Evolutionary conservation across 2,113 vertebrate species (phyloP).

Genomic region (Montifringilla adamsi): DNA sequence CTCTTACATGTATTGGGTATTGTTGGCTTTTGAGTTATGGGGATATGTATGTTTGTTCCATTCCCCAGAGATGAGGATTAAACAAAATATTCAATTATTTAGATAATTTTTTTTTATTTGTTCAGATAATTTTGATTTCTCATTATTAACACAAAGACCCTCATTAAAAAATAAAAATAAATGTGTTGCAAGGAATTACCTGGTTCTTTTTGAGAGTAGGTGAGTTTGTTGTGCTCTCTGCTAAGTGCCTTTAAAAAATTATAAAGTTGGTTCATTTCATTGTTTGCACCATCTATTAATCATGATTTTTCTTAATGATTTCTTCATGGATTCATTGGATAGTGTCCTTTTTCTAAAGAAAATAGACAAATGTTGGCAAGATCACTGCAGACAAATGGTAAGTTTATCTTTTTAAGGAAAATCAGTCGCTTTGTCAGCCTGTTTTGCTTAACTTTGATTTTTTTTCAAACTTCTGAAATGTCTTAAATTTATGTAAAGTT

Average conservation of each 20-base stretch:
- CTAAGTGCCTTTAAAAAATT: not conserved
- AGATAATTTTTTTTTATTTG: fast-evolving
- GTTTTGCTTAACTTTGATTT: not conserved
- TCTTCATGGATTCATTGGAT: constrained; percentile 91
- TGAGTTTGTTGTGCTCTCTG: not conserved
- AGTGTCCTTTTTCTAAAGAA: constrained; percentile 98
- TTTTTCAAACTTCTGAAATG: not conserved
- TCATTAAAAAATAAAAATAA: not conserved
- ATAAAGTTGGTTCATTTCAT: not conserved
- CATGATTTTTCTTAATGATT: constrained; percentile 80
- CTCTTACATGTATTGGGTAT: not conserved
- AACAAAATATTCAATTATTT: not conserved
- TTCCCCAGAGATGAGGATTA: not conserved
- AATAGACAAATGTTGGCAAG: constrained; percentile 99
- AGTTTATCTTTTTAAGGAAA: not conserved
- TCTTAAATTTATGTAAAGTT: not conserved
- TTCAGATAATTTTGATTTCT: not conserved
- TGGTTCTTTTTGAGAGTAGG: not conserved
- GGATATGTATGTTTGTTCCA: not conserved
- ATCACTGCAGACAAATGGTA: constrained; percentile 99
- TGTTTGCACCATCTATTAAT: not conserved
- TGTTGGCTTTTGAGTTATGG: not conserved
- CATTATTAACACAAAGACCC: not conserved
- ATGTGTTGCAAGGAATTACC: not conserved
- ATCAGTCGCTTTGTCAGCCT: not conserved